Evolutionary conservation across 2,113 vertebrate species (phyloP), one percentile per base, ranked within the genome.

Genomic region (Crotophaga sulcirostris): DNA sequence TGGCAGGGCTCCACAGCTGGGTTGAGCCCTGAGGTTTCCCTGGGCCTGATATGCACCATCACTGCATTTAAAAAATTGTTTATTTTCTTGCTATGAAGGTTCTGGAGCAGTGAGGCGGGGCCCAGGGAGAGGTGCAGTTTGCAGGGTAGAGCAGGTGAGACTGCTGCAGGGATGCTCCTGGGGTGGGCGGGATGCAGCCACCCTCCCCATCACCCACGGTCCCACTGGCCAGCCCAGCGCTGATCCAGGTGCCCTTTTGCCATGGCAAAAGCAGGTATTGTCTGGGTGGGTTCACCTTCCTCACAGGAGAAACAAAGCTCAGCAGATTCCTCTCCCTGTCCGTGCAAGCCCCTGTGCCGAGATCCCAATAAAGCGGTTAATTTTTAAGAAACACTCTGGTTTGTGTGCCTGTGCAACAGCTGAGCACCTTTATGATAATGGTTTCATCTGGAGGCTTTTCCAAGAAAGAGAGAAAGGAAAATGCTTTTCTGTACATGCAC

Each of bases 81-180:
- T 36, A 26, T 70, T 59, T 38, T 58, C 64, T 44, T 26, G 23
- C 20, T 45, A 23, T 11, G 33, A 72, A 63, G 73, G 19, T 47
- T 47, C 45, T 19, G 45, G 45, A 47, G 16, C 45, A 19, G 45
- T 18, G 19, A 9, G 45, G 9, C 18, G 19, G 45, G 16, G 45
- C 45, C 45, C 45, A 49, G 9, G 40, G 26, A 42, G 44, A 40
- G 34, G 21, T 1, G 9, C 25, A 36, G 26, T 8, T 24, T 5
- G 13, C 7, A 7, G 67, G 16, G 33, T 21, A 73, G 59, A 55
- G 59, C n/a, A 11, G 31, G 28, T 1, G 8, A 10, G 1, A 4
- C 11, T 2, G 2, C 38, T 23, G 40, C 2, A 9, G 21, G 20
- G 38, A 13, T 26, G 26, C 4, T 36, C 7, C 1, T 1, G 13